Evolutionary conservation across 2,113 vertebrate species (phyloP).

Genomic region (Lutjanus erythropterus): DNA sequence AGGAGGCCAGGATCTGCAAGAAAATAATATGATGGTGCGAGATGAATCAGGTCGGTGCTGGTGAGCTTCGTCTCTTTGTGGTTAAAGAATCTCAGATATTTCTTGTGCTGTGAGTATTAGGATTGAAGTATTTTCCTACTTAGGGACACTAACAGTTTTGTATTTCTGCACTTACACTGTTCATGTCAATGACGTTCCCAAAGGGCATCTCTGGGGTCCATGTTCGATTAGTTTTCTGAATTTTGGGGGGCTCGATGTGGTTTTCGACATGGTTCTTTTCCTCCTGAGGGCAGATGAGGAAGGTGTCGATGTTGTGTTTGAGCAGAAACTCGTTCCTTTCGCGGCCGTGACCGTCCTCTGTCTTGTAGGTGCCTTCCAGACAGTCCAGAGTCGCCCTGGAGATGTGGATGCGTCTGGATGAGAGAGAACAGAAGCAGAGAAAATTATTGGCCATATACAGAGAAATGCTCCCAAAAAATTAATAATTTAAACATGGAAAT

Average conservation of each 20-base stretch:
- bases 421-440: not conserved
- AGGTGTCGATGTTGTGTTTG: constrained; percentile 86
- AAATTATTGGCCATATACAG: not conserved
- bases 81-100: not conserved
- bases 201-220: constrained; percentile 76
- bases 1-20: constrained; percentile 82
- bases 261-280: constrained; percentile 16
- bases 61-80: not conserved
- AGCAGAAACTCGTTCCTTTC: constrained; percentile 83
- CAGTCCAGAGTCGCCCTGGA: constrained; percentile 84
- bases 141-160: not conserved
- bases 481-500: no score
- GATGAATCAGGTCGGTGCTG: not conserved
- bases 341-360: constrained; percentile 80
- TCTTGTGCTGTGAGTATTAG: not conserved
- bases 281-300: constrained; percentile 80
- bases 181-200: constrained; percentile 76
- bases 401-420: constrained; percentile 84
- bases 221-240: constrained; percentile 51
- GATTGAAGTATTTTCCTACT: not conserved
- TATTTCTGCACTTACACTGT: constrained; percentile 73
- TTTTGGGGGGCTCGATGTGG: constrained; percentile 46
- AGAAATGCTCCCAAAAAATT: not conserved
- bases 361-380: constrained; percentile 80
- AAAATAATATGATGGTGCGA: not conserved